Base-by-base conservation (phyloP, 2,113 vertebrate species). In the Potamarius usumacintae region DNA sequence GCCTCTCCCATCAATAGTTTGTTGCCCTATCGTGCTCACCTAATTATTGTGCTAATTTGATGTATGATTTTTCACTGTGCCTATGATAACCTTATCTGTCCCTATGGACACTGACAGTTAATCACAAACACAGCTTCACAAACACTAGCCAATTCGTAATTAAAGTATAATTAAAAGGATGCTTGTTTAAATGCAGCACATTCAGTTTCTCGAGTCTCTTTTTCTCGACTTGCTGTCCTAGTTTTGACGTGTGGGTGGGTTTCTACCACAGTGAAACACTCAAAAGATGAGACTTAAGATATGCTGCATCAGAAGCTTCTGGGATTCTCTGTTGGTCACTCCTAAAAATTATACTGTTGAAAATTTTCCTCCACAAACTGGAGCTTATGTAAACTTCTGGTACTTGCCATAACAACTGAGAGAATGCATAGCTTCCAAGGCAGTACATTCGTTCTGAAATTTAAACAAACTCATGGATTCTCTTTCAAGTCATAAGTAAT, bases 391-490 rank as follows among this genome's bases (percentile, higher is more conserved):
- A 81, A 88, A 52, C 55, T 79, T 79, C 53, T 80, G 4, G 53
- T 71, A 25, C 6, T 42, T 63, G 55, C 27, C 30, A 22, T 6
- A 69, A 58, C 12, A 76, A 67, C 83, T 42, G 14, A 57, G 30
- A 42, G n/a, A 60, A 78, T 52, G 88, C 92, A 88, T 89, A 86
- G 62, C 30, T 82, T 42, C 22, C 62, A 57, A 67, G 63, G 77
- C 94, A 93, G 94, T 93, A 89, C 93, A 95, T 95, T 93, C 93
- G 87, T 88, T 88, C 93, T 93, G 93, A 95, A 95, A 95, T 94
- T 95, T 94, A 91, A 95, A 94, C 86, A 87, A 92, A 93, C 92
- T 95, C 88, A 88, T 74, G 89, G 92, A 95, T 96, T 95, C 94
- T 88, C 94, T 95, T 95, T 96, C 91, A 96, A 93, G 94, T 94